These are phyloP conservation scores for Salvelinus fontinalis DNA, from an alignment of 2,113 vertebrate species.

Conservation along the genomic window DNA sequence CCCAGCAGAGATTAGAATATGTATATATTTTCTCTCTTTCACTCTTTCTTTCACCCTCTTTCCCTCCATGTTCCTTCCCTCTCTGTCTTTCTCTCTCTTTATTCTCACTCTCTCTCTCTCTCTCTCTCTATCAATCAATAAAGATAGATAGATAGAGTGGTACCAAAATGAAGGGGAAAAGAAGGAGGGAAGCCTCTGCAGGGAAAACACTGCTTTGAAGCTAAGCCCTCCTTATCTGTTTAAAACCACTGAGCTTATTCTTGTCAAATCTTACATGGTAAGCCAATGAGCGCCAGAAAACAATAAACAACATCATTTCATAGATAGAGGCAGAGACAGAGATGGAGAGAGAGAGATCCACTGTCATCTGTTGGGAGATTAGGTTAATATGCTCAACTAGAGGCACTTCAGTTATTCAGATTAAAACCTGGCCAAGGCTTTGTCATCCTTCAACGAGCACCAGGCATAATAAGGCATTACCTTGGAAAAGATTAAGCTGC, in stretches of 20 bases:
- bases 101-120: neutral
- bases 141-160: constrained; percentile 12
- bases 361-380: constrained; percentile 35
- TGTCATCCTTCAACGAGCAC: constrained; percentile 36
- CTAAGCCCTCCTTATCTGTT: constrained; percentile 74
- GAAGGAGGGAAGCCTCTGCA: constrained; percentile 34
- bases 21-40: no score
- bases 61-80: neutral
- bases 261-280: constrained; percentile 71
- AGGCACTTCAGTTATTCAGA: constrained; percentile 35
- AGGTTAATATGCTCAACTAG: constrained; percentile 46
- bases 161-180: neutral
- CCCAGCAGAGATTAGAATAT: no score
- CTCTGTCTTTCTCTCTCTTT: neutral
- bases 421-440: constrained; percentile 44
- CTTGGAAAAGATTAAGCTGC: constrained; percentile 42
- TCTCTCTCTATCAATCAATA: neutral
- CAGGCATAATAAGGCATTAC: constrained; percentile 38
- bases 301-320: constrained; percentile 58
- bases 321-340: constrained; percentile 39
- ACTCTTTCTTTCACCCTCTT: neutral
- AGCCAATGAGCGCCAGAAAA: constrained; percentile 57
- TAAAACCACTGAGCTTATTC: constrained; percentile 71
- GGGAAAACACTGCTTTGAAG: constrained; percentile 62
- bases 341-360: neutral